Evolutionary conservation across 1,140 invertebrate species (phyloP), one percentile per base, ranked within the genome.

Genomic region (Drosophila fuyamai): DNA sequence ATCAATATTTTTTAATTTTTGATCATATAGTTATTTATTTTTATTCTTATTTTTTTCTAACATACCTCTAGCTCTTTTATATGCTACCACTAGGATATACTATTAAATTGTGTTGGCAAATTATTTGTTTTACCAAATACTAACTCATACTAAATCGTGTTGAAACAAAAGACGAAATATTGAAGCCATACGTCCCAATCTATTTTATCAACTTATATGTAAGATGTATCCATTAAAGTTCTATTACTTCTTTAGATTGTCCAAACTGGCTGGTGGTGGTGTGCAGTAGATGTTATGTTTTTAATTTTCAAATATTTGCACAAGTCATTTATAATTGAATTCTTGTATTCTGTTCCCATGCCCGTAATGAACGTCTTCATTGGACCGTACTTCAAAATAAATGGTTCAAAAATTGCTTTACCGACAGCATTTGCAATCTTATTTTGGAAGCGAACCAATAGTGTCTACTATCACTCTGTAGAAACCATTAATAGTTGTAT

Each of bases 341-440:
- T 80, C 62, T 70, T 70, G 50, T 83, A 80, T 55, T 83, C 80
- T 38, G 65, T 60, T 13, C 44, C 18, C 57, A 60, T 60, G 44
- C 47, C 56, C 44, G 56, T 7, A 32, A 36, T 58, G 38, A 62
- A 51, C 38, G 18, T 48, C 35, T 60, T 60, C 18, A 60, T 38
- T 40, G 46, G 29, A 57, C 55, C 55, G 55, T 36, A 48, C 57
- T 59, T 44, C 6, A 47, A 29, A 46, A 59, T 59, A 59, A 59
- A 55, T 13, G 43, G 23, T 48, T 81, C 51, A 48, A 81, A 53
- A 13, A 81, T 75, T 18, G 62, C 68, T 59, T 62, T 74, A 18
- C 59, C 62, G 13, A 38, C 29, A 35, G 41, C 32, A 8, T 61
- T 71, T 9, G 65, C 71, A 10, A 6, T 54, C 40, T 78, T 80